Evolutionary conservation across 2,888 invertebrate genomes (phyloP), one percentile per base, ranked within the genome.

Genomic region (Himalopsyche japonica): DNA sequence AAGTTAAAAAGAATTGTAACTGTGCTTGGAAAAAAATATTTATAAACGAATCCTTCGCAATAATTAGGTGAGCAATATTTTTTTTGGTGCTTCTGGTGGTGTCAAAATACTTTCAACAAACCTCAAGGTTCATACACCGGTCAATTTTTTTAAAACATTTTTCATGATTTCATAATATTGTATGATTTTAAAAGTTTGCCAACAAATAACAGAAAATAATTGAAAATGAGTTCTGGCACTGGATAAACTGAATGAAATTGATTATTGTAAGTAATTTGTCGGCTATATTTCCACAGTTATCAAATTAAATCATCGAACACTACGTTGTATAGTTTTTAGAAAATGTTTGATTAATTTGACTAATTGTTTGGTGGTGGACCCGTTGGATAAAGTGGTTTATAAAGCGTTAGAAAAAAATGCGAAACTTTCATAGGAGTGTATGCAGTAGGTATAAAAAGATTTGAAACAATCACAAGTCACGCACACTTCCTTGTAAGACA

Each of bases 291-390:
- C 76, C 82, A 79, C 82, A 70, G 82, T 82, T 82, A 82, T 82
- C 37, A 82, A 82, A 70, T 82, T 70, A 79, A 82, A 79, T 20
- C 43, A 48, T 27, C 47, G 43, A 78, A 79, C 24, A n/a, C 82
- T 82, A 82, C 76, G 8, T 76, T 79, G 76, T 47, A 48, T 79
- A 79, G 48, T 47, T 47, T 79, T 47, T 82, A 82, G 48, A 79
- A 82, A 82, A 82, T 10, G 47, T 64, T 82, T 47, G 47, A 78
- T 37, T 43, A 64, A 47, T 43, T 24, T 79, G 47, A 24, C 78
- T 82, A 82, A 70, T 82, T 57, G 79, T 64, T 18, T 79, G 82
- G 82, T 37, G 82, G 48, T 82, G 82, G 82, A 82, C 82, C 82
- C 82, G 76, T 82, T 79, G 49, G 82, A 82, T 82, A 82, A 34